Conservation (phyloP, 23 tunicate genomes). For the Clavelina lepadiformis region DNA sequence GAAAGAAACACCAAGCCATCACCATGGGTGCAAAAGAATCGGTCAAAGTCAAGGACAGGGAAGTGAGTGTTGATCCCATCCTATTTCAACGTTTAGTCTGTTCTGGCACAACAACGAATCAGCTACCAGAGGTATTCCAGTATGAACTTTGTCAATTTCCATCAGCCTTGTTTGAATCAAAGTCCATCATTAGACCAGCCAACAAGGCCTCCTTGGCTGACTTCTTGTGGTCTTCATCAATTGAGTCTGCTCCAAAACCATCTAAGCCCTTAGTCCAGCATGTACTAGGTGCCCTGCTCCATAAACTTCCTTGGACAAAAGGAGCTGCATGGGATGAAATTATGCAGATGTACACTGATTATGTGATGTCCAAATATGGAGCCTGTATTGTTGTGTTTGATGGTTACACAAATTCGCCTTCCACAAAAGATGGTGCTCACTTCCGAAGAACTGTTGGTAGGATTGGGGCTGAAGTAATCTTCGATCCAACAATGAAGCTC, state of each 20-base stretch:
- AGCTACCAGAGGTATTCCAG: constrained; percentile 8
- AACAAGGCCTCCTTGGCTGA: constrained; percentile 5
- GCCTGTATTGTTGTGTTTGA: too few species aligned
- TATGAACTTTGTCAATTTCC: constrained; percentile 17
- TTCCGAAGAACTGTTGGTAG: constrained; percentile 7
- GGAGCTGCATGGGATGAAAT: too few species aligned
- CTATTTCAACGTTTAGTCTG: constrained; percentile 4
- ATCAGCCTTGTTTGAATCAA: constrained; percentile 15
- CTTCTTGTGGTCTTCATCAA: constrained; percentile 16
- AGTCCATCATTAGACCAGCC: constrained; percentile 6
- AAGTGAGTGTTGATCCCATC: constrained; percentile 6
- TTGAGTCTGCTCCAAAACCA: too few species aligned
- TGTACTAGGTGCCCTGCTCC: constrained; percentile 8
- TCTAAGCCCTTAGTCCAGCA: constrained; percentile 1
- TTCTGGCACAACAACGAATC: constrained; percentile 6
- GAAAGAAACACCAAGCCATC: constrained; percentile 9
- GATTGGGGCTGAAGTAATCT: constrained; percentile 6
- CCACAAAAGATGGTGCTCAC: too few species aligned
- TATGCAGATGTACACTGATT: too few species aligned
- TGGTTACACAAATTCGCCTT: too few species aligned
- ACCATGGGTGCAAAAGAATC: constrained; percentile 1
- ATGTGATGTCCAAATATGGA: too few species aligned
- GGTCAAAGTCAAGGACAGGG: not conserved
- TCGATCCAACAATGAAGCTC: constrained; percentile 3
- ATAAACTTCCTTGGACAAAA: too few species aligned